A percentile compares a stretch with the other conserved stretches of the same genome.
These are phyloP conservation scores for Halichondria panicea DNA, from an alignment of 37 sponge, comb jelly and placozoan genomes.

Conservation along the genomic window DNA sequence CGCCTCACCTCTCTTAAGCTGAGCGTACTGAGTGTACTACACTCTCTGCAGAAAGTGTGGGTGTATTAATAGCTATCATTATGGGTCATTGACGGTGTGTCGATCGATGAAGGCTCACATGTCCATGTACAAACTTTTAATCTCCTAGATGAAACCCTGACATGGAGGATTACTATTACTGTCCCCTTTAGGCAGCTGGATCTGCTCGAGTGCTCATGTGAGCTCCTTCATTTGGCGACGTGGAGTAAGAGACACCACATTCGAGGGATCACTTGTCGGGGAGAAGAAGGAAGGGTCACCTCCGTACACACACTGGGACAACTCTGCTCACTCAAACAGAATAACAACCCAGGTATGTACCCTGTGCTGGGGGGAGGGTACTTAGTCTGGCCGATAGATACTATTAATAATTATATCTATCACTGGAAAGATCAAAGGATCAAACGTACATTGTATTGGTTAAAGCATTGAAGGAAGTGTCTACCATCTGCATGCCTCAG, in stretches of 20 bases:
- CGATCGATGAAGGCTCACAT: too few relatives aligned
- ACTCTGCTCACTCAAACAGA: too few relatives aligned
- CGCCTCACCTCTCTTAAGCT: not conserved
- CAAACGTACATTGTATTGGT: too few relatives aligned
- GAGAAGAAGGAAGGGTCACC: slow-evolving; percentile 1
- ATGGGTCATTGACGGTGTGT: too few relatives aligned
- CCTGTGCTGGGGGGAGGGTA: too few relatives aligned
- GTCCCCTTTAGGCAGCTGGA: slow-evolving; percentile 7
- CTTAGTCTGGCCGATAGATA: too few relatives aligned
- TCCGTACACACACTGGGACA: not conserved
- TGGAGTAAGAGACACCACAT: slow-evolving; percentile 17
- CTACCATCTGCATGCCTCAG: too few relatives aligned
- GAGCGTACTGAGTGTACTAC: not conserved
- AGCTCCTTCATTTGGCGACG: not conserved
- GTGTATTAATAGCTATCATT: not conserved
- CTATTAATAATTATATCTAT: too few relatives aligned
- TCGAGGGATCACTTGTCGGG: slow-evolving; percentile 2
- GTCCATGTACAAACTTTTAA: too few relatives aligned
- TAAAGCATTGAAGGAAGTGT: too few relatives aligned
- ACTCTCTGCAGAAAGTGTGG: slow-evolving; percentile 23
- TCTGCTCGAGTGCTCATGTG: slow-evolving; percentile 7
- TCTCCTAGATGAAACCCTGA: not conserved
- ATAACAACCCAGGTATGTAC: too few relatives aligned
- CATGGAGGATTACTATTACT: not conserved
- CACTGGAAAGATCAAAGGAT: too few relatives aligned